Percentiles rank a stretch among this genome's conserved stretches.
Evolutionary conservation across 2,888 invertebrate genomes (phyloP).

Genomic region (Cheilosia vernalis): DNA sequence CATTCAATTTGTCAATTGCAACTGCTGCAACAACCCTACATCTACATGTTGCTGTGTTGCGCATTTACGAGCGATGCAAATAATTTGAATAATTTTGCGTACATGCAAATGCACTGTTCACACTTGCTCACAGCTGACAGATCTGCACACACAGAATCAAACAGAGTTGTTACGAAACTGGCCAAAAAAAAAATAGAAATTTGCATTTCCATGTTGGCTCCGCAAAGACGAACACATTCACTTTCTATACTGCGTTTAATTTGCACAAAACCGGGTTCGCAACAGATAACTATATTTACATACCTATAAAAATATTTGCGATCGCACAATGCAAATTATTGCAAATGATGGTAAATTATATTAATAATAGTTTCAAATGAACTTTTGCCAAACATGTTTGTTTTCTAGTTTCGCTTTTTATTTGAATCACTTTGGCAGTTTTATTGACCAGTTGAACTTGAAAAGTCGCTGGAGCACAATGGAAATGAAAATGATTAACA

Average conservation of each 20-base stretch:
- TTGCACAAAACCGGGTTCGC: not conserved
- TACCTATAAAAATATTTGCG: not conserved
- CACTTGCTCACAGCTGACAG: constrained; percentile 12
- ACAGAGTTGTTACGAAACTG: constrained; percentile 35
- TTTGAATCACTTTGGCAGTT: not conserved
- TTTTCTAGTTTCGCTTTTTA: not conserved
- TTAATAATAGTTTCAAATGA: constrained; percentile 8
- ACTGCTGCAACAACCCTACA: not conserved
- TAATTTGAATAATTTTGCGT: constrained; percentile 33
- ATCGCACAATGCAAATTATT: constrained; percentile 19
- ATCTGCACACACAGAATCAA: constrained; percentile 19
- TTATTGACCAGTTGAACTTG: constrained; percentile 39
- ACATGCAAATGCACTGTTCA: constrained; percentile 19
- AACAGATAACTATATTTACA: not conserved
- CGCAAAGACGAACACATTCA: constrained; percentile 3
- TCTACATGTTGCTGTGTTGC: not conserved
- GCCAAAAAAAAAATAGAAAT: constrained; percentile 22
- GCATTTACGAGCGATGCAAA: constrained; percentile 17
- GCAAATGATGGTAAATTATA: not conserved
- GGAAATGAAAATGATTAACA: not conserved
- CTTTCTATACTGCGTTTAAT: constrained; percentile 31
- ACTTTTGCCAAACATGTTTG: constrained; percentile 10
- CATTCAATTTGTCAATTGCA: constrained; percentile 29
- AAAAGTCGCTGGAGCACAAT: constrained; percentile 2
- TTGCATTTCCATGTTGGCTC: constrained; percentile 14